Percentiles rank a stretch among this genome's conserved stretches.
Conservation (phyloP, 2,797 vertebrate genomes). For the Sebastolobus alascanus region DNA sequence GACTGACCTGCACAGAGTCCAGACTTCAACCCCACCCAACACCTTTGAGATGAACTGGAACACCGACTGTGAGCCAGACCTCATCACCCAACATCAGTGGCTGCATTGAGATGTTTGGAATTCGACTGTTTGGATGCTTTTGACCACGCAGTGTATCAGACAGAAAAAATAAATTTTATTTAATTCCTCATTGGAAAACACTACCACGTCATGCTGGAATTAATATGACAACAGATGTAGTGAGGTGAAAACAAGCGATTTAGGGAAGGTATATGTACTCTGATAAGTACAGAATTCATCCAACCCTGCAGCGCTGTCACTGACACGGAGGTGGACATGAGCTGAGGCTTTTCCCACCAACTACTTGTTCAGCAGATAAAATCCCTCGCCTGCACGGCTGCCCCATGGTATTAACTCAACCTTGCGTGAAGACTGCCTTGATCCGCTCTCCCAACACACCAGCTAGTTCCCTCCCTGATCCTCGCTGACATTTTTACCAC, state of each 20-base stretch:
- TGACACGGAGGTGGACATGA: conserved; percentile 21
- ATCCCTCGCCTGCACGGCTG: neutral
- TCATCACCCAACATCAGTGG: neutral
- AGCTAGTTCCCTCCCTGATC: conserved; percentile 6
- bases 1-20: too few relatives aligned
- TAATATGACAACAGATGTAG: neutral
- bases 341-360: conserved; percentile 19
- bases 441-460: conserved; percentile 29
- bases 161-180: neutral
- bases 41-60: neutral
- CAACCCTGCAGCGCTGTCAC: conserved; percentile 4
- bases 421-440: conserved; percentile 28
- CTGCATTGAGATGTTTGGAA: neutral
- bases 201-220: neutral
- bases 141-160: neutral
- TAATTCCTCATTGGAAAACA: neutral
- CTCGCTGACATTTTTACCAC: conserved; percentile 47
- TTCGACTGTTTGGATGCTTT: neutral
- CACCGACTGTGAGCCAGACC: neutral
- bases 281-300: conserved; percentile 21
- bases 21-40: neutral
- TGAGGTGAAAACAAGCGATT: neutral
- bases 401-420: conserved; percentile 39
- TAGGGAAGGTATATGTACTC: neutral
- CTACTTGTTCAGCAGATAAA: conserved; percentile 45